Evolutionary conservation across 1,140 invertebrate species (phyloP), one percentile per base, ranked within the genome.

Genomic region (Palaemon carinicauda): DNA sequence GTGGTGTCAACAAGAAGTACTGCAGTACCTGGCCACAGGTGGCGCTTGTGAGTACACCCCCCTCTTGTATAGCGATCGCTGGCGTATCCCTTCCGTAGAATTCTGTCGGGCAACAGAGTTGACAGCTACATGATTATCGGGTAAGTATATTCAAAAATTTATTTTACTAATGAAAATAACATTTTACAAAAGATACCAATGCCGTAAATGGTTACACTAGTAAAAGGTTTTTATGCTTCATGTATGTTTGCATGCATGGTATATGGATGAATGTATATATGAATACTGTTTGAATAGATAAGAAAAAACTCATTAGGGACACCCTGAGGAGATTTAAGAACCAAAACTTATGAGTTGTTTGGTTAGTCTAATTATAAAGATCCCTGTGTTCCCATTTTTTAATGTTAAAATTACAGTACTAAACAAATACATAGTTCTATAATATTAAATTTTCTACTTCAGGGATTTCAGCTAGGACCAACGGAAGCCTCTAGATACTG

Each of bases 401-500:
- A 69, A 27, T 69, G 14, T 69, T 4, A 69, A 21, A 27, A 24
- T 24, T 69, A n/a, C n/a, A n/a, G n/a, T n/a, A n/a, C n/a, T n/a
- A n/a, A n/a, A n/a, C n/a, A n/a, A n/a, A n/a, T n/a, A n/a, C n/a
- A n/a, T n/a, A n/a, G n/a, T n/a, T n/a, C n/a, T n/a, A n/a, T n/a
- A n/a, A n/a, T n/a, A n/a, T n/a, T n/a, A n/a, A n/a, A n/a, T 65
- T 53, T n/a, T 52, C 10, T 84, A 89, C 92, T 91, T 15, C 90
- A 96, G 95, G 96, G 94, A 75, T 93, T 97, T 82, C 96, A 97
- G 92, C 92, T 97, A 88, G 96, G 96, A 31, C 94, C 96, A 17
- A 97, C 96, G 12, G 96, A 97, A 92, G 96, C 96, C 15, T 97
- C 96, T 41, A 92, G 95, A 88, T 97, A 97, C 92, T 98, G 96